A percentile compares a stretch with the other conserved stretches of the same genome.
Evolutionary conservation across 2,113 vertebrate genomes (phyloP).

Genomic region (Mola mola): DNA sequence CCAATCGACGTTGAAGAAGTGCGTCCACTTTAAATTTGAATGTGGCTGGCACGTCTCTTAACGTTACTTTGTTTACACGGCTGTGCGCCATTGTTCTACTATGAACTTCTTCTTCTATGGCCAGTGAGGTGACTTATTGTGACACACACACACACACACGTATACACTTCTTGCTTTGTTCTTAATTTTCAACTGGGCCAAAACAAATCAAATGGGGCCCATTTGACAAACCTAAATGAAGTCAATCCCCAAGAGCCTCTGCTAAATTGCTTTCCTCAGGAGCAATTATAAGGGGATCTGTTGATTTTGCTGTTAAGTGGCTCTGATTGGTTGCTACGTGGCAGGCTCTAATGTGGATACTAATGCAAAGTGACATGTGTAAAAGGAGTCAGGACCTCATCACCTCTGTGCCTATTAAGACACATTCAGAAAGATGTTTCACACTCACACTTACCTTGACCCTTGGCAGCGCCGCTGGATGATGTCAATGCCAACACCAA

Average conservation of each 20-base stretch:
- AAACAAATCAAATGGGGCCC: constrained; percentile 52
- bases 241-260: constrained; percentile 45
- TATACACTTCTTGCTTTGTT: constrained; percentile 22
- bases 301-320: constrained; percentile 67
- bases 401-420: constrained; percentile 62
- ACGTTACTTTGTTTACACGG: too few relatives aligned
- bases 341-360: constrained; percentile 57
- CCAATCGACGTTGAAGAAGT: too few relatives aligned
- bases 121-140: too few relatives aligned
- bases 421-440: constrained; percentile 38
- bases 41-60: too few relatives aligned
- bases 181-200: constrained; percentile 34
- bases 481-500: not conserved
- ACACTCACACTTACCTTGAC: constrained; percentile 34
- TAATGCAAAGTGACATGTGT: constrained; percentile 66
- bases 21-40: too few relatives aligned
- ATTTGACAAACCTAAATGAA: constrained; percentile 60
- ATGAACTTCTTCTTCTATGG: too few relatives aligned
- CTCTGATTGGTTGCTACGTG: constrained; percentile 59
- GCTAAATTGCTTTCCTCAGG: constrained; percentile 69
- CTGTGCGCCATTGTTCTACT: too few relatives aligned
- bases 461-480: not conserved
- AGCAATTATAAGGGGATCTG: constrained; percentile 69
- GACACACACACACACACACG: constrained; percentile 6
- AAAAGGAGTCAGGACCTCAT: constrained; percentile 57